A percentile compares a stretch with the other conserved stretches of the same genome.
Evolutionary conservation across 2,888 invertebrate genomes (phyloP).

Genomic region (Spilarctia lutea): DNA sequence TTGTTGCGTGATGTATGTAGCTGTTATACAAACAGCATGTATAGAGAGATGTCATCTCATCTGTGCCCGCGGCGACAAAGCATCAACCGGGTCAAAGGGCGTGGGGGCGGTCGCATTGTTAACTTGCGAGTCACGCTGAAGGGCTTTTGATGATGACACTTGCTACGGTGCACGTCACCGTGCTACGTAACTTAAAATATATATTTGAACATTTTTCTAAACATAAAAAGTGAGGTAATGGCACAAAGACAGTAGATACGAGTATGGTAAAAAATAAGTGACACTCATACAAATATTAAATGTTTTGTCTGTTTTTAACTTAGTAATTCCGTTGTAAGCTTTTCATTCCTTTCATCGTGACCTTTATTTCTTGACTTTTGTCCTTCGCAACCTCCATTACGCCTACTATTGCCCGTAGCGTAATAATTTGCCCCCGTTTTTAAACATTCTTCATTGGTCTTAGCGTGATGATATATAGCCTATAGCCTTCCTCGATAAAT

Average conservation of each 20-base stretch:
- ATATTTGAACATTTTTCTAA: constrained; percentile 58
- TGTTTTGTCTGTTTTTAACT: constrained; percentile 15
- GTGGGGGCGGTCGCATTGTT: constrained; percentile 78
- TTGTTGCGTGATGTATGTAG: constrained; percentile 23
- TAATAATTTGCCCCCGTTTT: no score
- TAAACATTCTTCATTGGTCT: no score
- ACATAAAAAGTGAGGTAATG: constrained; percentile 32
- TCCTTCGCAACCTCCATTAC: no score
- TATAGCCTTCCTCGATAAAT: no score
- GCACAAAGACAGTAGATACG: constrained; percentile 24
- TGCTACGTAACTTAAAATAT: constrained; percentile 48
- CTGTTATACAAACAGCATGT: constrained; percentile 46
- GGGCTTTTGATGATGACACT: constrained; percentile 81
- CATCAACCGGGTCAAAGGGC: constrained; percentile 81
- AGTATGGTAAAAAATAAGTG: constrained; percentile 35
- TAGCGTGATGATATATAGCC: no score
- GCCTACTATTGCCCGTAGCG: no score
- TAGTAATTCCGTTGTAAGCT: not conserved
- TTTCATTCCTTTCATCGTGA: not conserved
- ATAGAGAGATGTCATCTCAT: constrained; percentile 74
- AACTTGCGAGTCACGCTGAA: constrained; percentile 80
- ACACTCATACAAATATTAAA: constrained; percentile 14
- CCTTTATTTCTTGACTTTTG: not conserved
- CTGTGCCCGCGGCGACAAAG: constrained; percentile 78
- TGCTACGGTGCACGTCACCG: constrained; percentile 57